A percentile compares a stretch with the other conserved stretches of the same genome.
Evolutionary conservation across 2,888 invertebrate species (phyloP).

Genomic region (Busseola fusca): DNA sequence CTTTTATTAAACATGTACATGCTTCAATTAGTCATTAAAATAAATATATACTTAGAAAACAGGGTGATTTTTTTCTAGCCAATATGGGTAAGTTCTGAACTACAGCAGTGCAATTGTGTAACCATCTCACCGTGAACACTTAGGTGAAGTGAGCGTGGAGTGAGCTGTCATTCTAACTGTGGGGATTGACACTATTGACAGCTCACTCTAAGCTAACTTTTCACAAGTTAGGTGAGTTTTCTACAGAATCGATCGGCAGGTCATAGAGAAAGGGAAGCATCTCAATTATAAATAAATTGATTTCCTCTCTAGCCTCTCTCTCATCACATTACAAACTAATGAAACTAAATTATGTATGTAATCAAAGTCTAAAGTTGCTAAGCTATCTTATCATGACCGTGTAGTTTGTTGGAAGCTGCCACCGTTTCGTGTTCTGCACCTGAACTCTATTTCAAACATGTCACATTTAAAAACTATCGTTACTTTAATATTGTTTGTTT

Average conservation of each 20-base stretch:
- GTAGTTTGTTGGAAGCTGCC: neutral
- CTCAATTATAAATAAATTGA: neutral
- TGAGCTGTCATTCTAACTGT: too few relatives aligned
- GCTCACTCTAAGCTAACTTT: too few relatives aligned
- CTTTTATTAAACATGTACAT: slow-evolving; percentile 7
- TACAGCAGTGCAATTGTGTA: too few relatives aligned
- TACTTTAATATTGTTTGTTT: neutral
- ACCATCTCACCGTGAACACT: too few relatives aligned
- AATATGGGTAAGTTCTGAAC: neutral
- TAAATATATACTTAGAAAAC: neutral
- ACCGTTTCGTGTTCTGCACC: neutral
- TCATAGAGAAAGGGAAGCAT: neutral
- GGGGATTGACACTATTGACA: too few relatives aligned
- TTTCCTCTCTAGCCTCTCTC: neutral
- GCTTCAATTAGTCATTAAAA: slow-evolving; percentile 30
- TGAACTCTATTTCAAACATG: neutral
- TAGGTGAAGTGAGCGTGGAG: too few relatives aligned
- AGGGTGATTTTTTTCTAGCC: neutral
- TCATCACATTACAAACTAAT: neutral
- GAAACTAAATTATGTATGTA: neutral
- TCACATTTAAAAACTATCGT: neutral
- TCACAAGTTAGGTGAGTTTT: too few relatives aligned
- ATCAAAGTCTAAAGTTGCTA: neutral
- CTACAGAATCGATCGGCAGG: too few relatives aligned
- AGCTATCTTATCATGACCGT: neutral